Evolutionary conservation across 2,797 vertebrate genomes (phyloP).

Genomic region (Pseudochirops corinnae): DNA sequence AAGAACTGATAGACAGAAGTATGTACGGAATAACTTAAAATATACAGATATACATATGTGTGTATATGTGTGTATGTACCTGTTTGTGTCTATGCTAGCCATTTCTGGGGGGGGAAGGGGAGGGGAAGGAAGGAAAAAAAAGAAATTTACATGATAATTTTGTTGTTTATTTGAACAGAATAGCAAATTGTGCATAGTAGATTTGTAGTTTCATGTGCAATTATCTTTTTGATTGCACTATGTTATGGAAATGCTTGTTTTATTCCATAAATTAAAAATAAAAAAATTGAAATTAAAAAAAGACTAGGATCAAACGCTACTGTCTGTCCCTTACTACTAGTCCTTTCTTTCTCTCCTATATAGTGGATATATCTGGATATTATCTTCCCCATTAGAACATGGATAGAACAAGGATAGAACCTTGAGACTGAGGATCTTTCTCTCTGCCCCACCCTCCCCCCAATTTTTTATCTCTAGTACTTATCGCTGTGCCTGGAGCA

Average conservation of each 20-base stretch:
- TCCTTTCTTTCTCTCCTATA: neutral
- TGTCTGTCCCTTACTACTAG: too few relatives aligned
- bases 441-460: too few relatives aligned
- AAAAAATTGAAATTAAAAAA: too few relatives aligned
- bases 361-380: neutral
- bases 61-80: neutral
- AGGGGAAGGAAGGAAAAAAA: neutral
- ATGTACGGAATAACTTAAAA: neutral
- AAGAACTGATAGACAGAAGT: neutral
- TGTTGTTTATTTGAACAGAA: neutral
- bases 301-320: too few relatives aligned
- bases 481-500: neutral
- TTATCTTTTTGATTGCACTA: too few relatives aligned
- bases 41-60: neutral
- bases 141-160: neutral
- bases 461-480: neutral
- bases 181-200: too few relatives aligned
- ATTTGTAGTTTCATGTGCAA: too few relatives aligned
- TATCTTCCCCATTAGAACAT: too few relatives aligned
- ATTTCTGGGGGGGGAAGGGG: neutral
- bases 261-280: too few relatives aligned
- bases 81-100: neutral
- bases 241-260: too few relatives aligned
- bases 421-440: too few relatives aligned
- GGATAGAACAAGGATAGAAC: too few relatives aligned